Conservation (phyloP, 2,797 vertebrate species). For the Micrastur ruficollis region DNA sequence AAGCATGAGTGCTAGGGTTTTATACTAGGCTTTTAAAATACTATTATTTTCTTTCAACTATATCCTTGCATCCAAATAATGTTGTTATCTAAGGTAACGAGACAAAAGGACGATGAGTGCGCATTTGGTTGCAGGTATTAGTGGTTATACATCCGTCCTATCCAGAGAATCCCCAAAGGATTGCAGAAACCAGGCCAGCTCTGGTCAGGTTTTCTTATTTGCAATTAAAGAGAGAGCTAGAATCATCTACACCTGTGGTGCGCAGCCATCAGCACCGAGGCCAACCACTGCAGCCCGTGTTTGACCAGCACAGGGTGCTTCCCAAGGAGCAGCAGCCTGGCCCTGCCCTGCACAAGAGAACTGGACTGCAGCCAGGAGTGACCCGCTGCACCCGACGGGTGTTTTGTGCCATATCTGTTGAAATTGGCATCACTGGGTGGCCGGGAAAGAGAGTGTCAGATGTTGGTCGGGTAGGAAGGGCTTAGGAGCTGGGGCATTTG, state of each 20-base stretch:
- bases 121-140: neutral
- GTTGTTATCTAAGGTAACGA: neutral
- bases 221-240: neutral
- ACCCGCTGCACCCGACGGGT: accelerated
- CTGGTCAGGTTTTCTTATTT: neutral
- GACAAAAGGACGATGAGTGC: neutral
- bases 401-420: neutral
- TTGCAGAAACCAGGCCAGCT: neutral
- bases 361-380: accelerated
- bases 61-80: neutral
- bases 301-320: accelerated
- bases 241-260: neutral
- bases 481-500: neutral
- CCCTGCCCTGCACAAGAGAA: neutral
- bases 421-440: neutral
- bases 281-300: neutral
- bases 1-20: neutral
- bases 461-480: neutral
- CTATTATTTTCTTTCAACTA: neutral
- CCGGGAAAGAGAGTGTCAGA: neutral
- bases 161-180: neutral
- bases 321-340: neutral
- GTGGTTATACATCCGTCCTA: neutral
- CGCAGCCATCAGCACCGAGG: accelerated
- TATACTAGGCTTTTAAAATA: neutral